Evolutionary conservation across 2,888 invertebrate species (phyloP).

Genomic region (Drosophila algonquin): DNA sequence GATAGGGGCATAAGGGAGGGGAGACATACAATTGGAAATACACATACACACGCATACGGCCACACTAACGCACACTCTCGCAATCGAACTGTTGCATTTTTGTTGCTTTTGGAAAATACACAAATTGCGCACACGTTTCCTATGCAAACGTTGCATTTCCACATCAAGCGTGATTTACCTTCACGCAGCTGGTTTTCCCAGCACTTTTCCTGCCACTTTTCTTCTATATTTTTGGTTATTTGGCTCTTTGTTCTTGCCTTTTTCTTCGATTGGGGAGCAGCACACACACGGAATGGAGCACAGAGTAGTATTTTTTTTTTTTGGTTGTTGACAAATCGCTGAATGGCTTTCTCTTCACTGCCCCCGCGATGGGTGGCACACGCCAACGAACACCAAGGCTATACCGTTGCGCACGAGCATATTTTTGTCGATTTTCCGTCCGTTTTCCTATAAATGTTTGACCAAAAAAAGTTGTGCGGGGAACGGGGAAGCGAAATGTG

Average conservation of each 20-base stretch:
- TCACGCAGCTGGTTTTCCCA: conserved; percentile 18
- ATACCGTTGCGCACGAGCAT: not conserved
- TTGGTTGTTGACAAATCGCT: conserved; percentile 31
- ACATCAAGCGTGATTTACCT: conserved; percentile 13
- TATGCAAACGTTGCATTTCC: conserved; percentile 51
- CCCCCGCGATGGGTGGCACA: not conserved
- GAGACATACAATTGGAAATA: conserved; percentile 70
- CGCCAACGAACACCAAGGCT: not conserved
- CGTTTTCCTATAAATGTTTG: not conserved
- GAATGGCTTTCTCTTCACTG: conserved; percentile 7
- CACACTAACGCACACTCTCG: conserved; percentile 22
- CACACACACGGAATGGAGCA: conserved; percentile 31
- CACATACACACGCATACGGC: conserved; percentile 50
- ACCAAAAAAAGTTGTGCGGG: too few species aligned
- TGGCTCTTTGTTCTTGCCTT: conserved; percentile 42
- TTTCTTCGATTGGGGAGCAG: conserved; percentile 25
- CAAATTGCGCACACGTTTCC: conserved; percentile 54
- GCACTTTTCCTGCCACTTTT: conserved; percentile 18
- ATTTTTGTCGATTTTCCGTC: not conserved
- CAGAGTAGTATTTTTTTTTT: conserved; percentile 7
- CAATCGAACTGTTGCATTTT: conserved; percentile 50
- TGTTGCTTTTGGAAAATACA: conserved; percentile 53
- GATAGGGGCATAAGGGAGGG: not conserved
- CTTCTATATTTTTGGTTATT: conserved; percentile 21
- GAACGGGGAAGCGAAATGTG: too few species aligned